Percentiles rank a stretch among this genome's conserved stretches.
These are phyloP conservation scores for Acronicta aceris DNA, from an alignment of 2,888 invertebrate species.

Conservation along the genomic window DNA sequence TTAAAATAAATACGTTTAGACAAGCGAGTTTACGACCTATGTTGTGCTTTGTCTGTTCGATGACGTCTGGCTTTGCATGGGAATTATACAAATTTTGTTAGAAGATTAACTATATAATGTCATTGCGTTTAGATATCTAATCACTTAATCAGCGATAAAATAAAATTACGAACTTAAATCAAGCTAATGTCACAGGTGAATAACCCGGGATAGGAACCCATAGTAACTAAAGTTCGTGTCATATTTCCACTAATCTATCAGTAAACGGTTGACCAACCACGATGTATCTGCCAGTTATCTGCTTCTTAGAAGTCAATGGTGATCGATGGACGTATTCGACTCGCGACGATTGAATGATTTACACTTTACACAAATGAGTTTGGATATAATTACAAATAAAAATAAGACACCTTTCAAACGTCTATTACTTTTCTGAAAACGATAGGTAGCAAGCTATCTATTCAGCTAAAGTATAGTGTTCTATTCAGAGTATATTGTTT, in stretches of 20 bases:
- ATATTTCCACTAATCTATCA: slow-evolving; percentile 62
- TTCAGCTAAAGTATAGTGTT: too few species aligned
- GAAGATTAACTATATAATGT: too few species aligned
- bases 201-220: slow-evolving; percentile 71
- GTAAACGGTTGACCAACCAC: slow-evolving; percentile 49
- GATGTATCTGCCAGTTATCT: slow-evolving; percentile 13
- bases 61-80: too few species aligned
- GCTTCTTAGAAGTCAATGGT: slow-evolving; percentile 8
- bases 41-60: too few species aligned
- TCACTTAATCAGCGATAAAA: slow-evolving; percentile 17
- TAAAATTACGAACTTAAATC: slow-evolving; percentile 42
- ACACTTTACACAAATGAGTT: too few species aligned
- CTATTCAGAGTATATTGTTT: too few species aligned
- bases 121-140: too few species aligned
- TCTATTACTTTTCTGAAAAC: too few species aligned
- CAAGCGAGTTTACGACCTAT: too few species aligned
- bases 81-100: too few species aligned
- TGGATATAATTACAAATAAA: neutral
- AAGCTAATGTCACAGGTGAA: slow-evolving; percentile 54
- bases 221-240: slow-evolving; percentile 61
- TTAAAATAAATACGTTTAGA: neutral
- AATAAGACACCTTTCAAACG: too few species aligned
- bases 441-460: too few species aligned
- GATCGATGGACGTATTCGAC: neutral
- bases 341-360: neutral